These are phyloP conservation scores for Fratercula arctica DNA, from an alignment of 2,797 vertebrate species.

Conservation along the genomic window DNA sequence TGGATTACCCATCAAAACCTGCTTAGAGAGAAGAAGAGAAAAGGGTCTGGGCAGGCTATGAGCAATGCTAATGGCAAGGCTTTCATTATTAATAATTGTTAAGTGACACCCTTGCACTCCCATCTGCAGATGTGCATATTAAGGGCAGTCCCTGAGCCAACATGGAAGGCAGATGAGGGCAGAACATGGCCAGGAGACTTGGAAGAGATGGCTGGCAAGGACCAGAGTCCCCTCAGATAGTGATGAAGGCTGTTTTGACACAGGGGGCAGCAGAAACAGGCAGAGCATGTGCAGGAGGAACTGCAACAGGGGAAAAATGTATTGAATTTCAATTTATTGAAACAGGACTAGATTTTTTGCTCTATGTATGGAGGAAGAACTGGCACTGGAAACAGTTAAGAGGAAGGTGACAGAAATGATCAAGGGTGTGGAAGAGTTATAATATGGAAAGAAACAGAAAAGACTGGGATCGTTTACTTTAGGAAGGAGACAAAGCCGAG, in stretches of 20 bases:
- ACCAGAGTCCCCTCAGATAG: neutral
- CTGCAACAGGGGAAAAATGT: neutral
- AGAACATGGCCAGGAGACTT: neutral
- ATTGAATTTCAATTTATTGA: neutral
- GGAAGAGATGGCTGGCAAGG: neutral
- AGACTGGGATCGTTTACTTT: neutral
- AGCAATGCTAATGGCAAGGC: neutral
- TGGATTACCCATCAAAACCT: constrained; percentile 5
- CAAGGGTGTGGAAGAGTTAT: neutral
- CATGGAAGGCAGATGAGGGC: neutral
- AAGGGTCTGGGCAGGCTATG: neutral
- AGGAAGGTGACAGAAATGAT: neutral
- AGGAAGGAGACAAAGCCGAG: neutral
- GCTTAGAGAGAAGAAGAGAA: neutral
- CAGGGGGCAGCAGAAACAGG: neutral
- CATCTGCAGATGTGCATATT: neutral
- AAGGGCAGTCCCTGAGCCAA: neutral
- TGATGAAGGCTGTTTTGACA: neutral
- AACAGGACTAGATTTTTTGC: neutral
- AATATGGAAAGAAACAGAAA: neutral
- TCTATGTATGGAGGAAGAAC: neutral
- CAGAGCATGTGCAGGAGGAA: neutral
- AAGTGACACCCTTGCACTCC: neutral
- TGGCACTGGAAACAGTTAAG: neutral
- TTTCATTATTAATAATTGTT: neutral